These are phyloP conservation scores for Tyto alba DNA, from an alignment of 2,113 vertebrate genomes.

Conservation along the genomic window DNA sequence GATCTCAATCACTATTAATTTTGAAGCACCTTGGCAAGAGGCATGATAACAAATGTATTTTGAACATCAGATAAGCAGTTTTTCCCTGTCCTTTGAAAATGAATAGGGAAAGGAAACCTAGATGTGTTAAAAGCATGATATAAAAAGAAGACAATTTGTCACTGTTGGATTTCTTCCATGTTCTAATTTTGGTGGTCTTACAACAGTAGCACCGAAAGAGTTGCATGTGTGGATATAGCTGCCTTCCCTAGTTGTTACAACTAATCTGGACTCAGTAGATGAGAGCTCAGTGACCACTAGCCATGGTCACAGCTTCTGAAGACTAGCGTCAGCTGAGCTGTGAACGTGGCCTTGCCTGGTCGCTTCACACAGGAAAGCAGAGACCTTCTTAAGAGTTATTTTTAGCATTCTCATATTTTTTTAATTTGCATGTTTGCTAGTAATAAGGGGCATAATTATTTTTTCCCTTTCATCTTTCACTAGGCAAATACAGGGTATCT, in stretches of 20 bases:
- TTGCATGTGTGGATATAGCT: not conserved
- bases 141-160: not conserved
- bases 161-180: not conserved
- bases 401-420: not conserved
- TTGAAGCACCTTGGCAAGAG: not conserved
- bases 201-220: not conserved
- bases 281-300: not conserved
- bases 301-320: not conserved
- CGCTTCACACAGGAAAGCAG: not conserved
- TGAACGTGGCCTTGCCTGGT: not conserved
- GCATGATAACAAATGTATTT: not conserved
- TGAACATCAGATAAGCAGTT: not conserved
- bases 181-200: not conserved
- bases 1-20: not conserved
- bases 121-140: not conserved
- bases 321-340: not conserved
- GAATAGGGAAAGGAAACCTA: not conserved
- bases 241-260: not conserved
- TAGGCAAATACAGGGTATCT: not conserved
- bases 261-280: not conserved
- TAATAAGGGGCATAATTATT: not conserved
- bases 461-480: not conserved
- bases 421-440: not conserved
- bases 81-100: not conserved
- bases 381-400: not conserved